Base-by-base conservation (phyloP, 2,113 vertebrate genomes). In the Lutjanus erythropterus region DNA sequence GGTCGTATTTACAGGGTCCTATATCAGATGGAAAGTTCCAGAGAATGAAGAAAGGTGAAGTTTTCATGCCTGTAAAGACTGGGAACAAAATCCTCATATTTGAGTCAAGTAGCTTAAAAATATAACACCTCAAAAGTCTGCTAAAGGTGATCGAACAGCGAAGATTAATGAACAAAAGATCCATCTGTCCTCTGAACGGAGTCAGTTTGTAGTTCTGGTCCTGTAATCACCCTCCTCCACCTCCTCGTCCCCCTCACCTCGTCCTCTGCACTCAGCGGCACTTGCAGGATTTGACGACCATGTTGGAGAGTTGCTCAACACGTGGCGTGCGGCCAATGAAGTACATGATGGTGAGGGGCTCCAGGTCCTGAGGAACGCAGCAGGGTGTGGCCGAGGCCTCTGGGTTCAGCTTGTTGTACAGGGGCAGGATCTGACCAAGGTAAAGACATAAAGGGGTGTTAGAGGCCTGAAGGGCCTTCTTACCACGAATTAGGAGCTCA, bases 301-400 rank as follows among this genome's bases (percentile, higher is more conserved):
- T 96, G 75, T 96, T 96, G 86, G 95, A 96, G 52, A 96, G 95
- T 83, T 96, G 95, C 80, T 96, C 95, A 18, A 96, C 95, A 2
- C 94, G 94, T 3, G 95, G 94, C 1, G 91, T 94, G 66, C 95
- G 94, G 27, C 95, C 95, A 8, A 95, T 90, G 81, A 92, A 96
- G 85, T 96, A 96, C 80, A 96, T 93, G 5, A 96, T 96, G 84
- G 95, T 96, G 89, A 96, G 95, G 59, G 95, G 95, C 90, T 96
- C 95, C 89, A 96, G 93, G 82, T 95, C 95, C 85, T 96, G 95
- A 41, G 95, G 94, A 3, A 96, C 94, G 31, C 95, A 95, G 92
- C 95, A 96, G 29, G 95, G 95, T 5, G 94, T 88, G 5, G 92
- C 94, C 0, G 95, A 96, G 27, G 95, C 95, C 85, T 95, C 95